Conservation (phyloP, 2,888 invertebrate genomes). For the Phyto melanocephala region DNA sequence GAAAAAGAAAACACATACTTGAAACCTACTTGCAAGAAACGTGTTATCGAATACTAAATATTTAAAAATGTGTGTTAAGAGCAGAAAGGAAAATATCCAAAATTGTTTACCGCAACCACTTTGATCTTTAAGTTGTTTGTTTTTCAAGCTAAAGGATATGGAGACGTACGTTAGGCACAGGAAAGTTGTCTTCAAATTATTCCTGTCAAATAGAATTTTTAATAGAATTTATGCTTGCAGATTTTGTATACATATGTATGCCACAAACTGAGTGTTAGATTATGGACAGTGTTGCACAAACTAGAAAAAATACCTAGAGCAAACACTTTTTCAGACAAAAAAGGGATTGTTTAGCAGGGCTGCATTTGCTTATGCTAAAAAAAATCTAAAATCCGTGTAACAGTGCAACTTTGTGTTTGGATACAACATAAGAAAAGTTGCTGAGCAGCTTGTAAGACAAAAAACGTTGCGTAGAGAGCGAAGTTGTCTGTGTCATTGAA, state of each 20-base stretch:
- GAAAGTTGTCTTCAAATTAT: neutral
- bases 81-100: neutral
- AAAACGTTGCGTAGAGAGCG: too few species aligned
- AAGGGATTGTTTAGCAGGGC: too few species aligned
- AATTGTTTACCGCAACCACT: neutral
- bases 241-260: constrained; percentile 4
- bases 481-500: too few species aligned
- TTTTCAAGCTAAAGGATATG: neutral
- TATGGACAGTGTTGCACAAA: neutral
- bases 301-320: too few species aligned
- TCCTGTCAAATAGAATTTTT: constrained; percentile 39
- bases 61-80: neutral
- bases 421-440: too few species aligned
- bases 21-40: neutral
- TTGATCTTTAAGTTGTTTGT: constrained; percentile 29
- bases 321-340: too few species aligned
- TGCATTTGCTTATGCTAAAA: too few species aligned
- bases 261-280: constrained; percentile 6
- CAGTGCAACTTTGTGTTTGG: too few species aligned
- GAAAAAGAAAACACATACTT: neutral
- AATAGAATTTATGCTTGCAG: neutral
- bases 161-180: neutral
- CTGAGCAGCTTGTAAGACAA: too few species aligned
- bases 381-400: too few species aligned
- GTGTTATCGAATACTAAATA: neutral